Percentiles rank a stretch among this genome's conserved stretches.
phyloP scores from a whole-genome alignment of 2,797 vertebrate genomes.

The Botia kubotai region DNA sequence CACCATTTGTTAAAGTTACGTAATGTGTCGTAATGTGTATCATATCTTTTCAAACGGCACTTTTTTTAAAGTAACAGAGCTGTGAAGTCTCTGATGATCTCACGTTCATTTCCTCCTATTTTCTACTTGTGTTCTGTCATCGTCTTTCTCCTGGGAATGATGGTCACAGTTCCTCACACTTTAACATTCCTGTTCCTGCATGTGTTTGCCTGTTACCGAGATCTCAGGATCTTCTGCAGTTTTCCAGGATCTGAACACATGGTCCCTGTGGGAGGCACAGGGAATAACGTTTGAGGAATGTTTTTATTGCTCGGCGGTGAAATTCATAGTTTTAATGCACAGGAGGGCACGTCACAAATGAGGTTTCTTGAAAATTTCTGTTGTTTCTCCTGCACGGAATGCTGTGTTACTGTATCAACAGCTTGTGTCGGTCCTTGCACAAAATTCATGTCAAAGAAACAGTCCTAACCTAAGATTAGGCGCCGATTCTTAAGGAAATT shows the following conservation, averaged over 20 bases:
- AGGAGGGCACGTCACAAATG: slow-evolving; percentile 3
- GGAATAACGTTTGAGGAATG: slow-evolving; percentile 68
- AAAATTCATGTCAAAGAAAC: too few relatives aligned
- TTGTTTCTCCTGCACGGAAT: not conserved
- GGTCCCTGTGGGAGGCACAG: too few relatives aligned
- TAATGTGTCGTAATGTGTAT: not conserved
- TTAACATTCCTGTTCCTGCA: not conserved
- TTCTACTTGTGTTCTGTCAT: not conserved
- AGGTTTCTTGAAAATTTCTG: slow-evolving; percentile 21
- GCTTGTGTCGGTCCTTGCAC: too few relatives aligned
- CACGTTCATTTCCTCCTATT: slow-evolving; percentile 11
- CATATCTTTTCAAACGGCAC: not conserved
- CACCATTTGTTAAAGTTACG: not conserved
- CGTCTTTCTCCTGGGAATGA: not conserved
- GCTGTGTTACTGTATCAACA: too few relatives aligned
- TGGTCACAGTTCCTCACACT: not conserved
- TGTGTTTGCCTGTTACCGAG: not conserved
- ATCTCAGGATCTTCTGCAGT: not conserved
- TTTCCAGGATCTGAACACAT: too few relatives aligned
- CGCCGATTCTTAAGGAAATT: too few relatives aligned
- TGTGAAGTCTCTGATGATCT: not conserved
- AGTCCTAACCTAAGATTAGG: too few relatives aligned
- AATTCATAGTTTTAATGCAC: slow-evolving; percentile 70
- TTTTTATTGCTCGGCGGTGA: slow-evolving; percentile 79
- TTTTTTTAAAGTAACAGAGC: not conserved